phyloP scores from a whole-genome alignment of 2,888 invertebrate genomes.

The Ichneumon xanthorius region DNA sequence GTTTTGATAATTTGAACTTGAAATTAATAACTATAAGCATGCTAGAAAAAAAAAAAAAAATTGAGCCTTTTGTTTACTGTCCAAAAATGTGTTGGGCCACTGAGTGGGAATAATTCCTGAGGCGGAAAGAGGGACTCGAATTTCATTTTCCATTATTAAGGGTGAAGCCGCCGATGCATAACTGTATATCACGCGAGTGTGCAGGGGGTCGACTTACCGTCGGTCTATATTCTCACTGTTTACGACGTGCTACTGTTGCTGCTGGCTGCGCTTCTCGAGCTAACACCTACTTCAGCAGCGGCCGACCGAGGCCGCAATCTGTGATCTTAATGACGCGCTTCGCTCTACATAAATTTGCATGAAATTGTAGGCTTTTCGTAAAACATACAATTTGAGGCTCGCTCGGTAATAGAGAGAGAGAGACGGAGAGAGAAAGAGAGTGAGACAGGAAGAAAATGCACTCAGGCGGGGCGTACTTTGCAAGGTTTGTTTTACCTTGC shows the following conservation, averaged over 20 bases:
- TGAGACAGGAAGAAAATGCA: constrained; percentile 66
- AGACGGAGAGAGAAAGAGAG: constrained; percentile 69
- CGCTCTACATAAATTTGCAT: constrained; percentile 83
- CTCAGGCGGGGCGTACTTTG: constrained; percentile 64
- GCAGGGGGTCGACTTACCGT: constrained; percentile 3
- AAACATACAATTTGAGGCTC: constrained; percentile 79
- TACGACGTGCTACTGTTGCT: constrained; percentile 51
- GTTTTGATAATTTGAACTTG: too few relatives aligned
- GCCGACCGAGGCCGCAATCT: constrained; percentile 71
- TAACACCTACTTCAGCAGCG: constrained; percentile 41
- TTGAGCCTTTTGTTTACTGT: too few relatives aligned
- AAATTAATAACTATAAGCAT: too few relatives aligned
- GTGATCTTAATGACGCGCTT: constrained; percentile 81
- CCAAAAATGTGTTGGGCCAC: neutral
- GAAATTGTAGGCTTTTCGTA: constrained; percentile 82
- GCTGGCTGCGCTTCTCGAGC: constrained; percentile 44
- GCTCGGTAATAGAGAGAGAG: constrained; percentile 72
- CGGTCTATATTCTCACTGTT: constrained; percentile 26
- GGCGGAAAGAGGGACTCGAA: neutral
- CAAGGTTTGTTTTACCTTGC: constrained; percentile 70
- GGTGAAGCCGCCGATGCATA: constrained; percentile 5
- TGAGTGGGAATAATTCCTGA: neutral
- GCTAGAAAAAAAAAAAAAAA: too few relatives aligned
- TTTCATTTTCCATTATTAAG: constrained; percentile 25
- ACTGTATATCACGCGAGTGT: neutral